Conservation (phyloP, 92 coral and sea anemone genomes). For the Epizoanthus rinbou region DNA sequence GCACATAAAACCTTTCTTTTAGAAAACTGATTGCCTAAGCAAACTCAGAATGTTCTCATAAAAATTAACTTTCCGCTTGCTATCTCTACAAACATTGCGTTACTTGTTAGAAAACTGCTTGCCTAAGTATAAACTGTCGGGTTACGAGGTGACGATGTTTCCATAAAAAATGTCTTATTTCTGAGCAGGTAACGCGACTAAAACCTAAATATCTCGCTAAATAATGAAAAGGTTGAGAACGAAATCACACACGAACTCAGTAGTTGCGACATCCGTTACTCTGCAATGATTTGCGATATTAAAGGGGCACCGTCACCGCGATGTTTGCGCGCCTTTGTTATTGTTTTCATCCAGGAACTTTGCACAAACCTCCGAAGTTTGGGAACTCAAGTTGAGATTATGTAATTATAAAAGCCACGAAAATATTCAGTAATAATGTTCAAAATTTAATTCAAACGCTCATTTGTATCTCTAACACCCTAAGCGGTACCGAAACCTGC, state of each 20-base stretch:
- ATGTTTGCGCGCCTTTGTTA: no score
- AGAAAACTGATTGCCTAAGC: no score
- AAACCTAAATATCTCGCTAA: constrained; percentile 50
- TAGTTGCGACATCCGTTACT: constrained; percentile 45
- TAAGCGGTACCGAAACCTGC: no score
- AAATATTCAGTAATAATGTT: no score
- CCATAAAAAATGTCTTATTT: constrained; percentile 51
- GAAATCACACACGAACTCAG: constrained; percentile 28
- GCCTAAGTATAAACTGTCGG: constrained; percentile 34
- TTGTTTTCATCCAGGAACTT: not conserved
- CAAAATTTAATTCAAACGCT: no score
- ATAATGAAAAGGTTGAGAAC: constrained; percentile 38
- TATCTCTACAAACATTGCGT: constrained; percentile 44
- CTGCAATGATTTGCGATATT: constrained; percentile 42
- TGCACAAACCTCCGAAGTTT: not conserved
- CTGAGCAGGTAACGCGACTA: constrained; percentile 56
- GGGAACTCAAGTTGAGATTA: no score
- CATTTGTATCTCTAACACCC: no score
- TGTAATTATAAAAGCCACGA: no score
- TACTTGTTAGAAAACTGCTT: constrained; percentile 50
- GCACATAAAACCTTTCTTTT: no score
- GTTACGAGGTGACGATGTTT: constrained; percentile 44
- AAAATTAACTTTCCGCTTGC: no score
- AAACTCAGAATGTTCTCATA: no score
- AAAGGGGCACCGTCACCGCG: no score